Evolutionary conservation across 2,797 vertebrate genomes (phyloP), one percentile per base, ranked within the genome.

Genomic region (Syngnathus rostellatus): DNA sequence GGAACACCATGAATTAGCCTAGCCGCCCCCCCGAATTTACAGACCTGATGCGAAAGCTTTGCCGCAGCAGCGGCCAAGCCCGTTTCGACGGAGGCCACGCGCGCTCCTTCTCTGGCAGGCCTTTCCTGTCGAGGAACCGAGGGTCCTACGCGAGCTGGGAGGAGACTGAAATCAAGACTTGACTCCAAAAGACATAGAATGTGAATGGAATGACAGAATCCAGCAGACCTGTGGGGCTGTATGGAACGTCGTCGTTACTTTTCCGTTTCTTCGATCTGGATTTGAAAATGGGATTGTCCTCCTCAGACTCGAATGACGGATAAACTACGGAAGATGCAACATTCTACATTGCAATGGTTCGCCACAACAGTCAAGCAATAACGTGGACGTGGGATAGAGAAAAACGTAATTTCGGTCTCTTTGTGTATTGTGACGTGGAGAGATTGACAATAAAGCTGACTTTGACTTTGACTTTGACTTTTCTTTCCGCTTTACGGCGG

Each of bases 271-370:
- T 98, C 23, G 96, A 98, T 77, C 96, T 92, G 11, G 97, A 99
- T 87, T 99, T 99, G 90, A 99, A 99, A 54, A 99, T 91, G 1
- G 96, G 96, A 84, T 97, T 98, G 84, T 99, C 97, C 84, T 98
- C 97, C 7, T 99, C 97, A 2, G 96, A 99, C 85, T 99, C 97
- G 66, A 99, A 85, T 6, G 97, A 99, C 12, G 97, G 97, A 80
- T 99, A 99, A 84, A 99, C 91, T 93, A 75, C 1, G 10, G 45
- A 53, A 60, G 68, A 54, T 66, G 6, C 43, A 66, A 53, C 37
- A 64, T 16, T 11, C 5, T 25, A 2, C 3, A 19, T 17, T 37
- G 31, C 8, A 37, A 11, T 40, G 39, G 21, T 61, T n/a, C 2
- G 39, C 25, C 6, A 54, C 3, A 16, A 51, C 17, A 51, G 2